Base-by-base conservation (phyloP, 2,113 vertebrate species). In the Leucopsar rothschildi region DNA sequence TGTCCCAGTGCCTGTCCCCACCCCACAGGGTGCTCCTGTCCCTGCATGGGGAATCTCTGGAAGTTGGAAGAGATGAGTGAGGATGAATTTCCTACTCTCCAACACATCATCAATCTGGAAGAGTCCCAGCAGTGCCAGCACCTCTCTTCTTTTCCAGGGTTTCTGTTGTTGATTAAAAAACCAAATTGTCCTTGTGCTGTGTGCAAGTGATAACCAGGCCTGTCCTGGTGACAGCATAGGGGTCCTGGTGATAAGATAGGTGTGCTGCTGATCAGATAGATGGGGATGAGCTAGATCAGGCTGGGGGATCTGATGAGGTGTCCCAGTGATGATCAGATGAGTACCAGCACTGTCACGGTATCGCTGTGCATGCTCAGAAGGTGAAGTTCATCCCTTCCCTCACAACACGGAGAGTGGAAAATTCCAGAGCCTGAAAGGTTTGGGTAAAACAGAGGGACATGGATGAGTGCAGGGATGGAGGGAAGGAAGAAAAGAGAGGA, bases 341-440 rank as follows among this genome's bases (percentile, higher is more conserved):
- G 22, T 4, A 12, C 59, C 6, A 9, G 11, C 65, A 15, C 25
- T 23, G 28, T 56, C 37, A 14, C 0, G 0, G 27, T 84, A n/a
- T 52, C 3, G 0, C 57, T n/a, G 33, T 0, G 3, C 52, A 14
- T 50, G 22, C 39, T 84, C 33, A 39, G 35, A 55, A 49, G 78
- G 64, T 44, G 61, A 45, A 25, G 31, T 25, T 88, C 33, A 19
- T 22, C 55, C 44, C 73, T 64, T 35, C 49, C 61, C 44, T 68
- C 15, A 7, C 31, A 25, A 65, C 16, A 13, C 4, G 1, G 23
- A 66, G 35, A 72, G 59, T 21, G 49, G 17, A 72, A 72, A 70
- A 77, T 56, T 29, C 77, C 53, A 37, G 45, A 61, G 29, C 49
- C 59, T 47, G 63, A 33, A 85, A 35, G 28, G 23, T 29, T 56